Base-by-base conservation (phyloP, 2,113 vertebrate species). In the Bombycilla garrulus region DNA sequence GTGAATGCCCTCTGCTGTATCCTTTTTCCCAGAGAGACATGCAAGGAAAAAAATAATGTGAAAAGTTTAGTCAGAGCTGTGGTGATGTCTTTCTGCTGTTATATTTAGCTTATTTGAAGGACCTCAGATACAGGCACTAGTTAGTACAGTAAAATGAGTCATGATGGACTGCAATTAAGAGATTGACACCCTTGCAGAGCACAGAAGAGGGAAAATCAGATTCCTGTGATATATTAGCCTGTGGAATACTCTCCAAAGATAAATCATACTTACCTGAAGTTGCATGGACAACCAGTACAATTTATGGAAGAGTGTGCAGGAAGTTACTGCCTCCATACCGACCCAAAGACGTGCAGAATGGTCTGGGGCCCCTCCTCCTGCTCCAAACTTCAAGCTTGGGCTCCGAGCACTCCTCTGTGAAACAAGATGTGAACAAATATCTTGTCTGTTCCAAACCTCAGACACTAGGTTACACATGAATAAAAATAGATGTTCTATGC, bases 101-200 rank as follows among this genome's bases (percentile, higher is more conserved):
- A 58, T 62, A 72, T 93, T 86, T 73, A 76, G 45, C 29, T 94
- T 70, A 42, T 92, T 56, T 89, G 58, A 90, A 92, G 70, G 73
- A 61, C 13, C 48, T 87, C 42, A 79, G 61, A 50, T 19, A 71
- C 6, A 78, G 70, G 62, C 24, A 24, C 16, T 53, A 72, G 60
- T 71, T 50, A 85, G 44, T 33, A 74, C 24, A 86, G 64, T 60
- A 81, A 96, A 94, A 79, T 36, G 48, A 88, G 60, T 71, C 53
- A 57, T 18, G 17, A 67, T 48, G 19, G n/a, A 45, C 36, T 3
- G 1, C 25, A 74, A 3, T 51, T 70, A 91, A 40, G 74, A 76
- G 17, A 78, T 2, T 38, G 45, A 91, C 76, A 92, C 8, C 9
- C 38, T 60, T 61, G 36, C 20, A 6, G 3, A 87, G 33, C 1